These are phyloP conservation scores for Martes martes DNA, from an alignment of 2,113 vertebrate genomes.

Conservation along the genomic window DNA sequence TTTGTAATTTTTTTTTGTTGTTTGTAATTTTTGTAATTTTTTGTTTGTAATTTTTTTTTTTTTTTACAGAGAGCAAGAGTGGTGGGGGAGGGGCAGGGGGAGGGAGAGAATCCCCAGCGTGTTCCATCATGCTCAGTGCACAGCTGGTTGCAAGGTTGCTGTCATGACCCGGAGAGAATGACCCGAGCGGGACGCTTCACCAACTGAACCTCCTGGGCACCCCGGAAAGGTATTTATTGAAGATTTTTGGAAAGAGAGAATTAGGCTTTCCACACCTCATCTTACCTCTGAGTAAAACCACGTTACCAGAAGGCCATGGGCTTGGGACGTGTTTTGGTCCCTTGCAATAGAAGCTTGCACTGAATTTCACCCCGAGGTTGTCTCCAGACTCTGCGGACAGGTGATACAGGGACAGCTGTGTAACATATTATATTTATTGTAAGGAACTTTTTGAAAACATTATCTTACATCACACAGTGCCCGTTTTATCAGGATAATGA, in stretches of 20 bases:
- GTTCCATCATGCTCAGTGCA: neutral
- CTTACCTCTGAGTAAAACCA: neutral
- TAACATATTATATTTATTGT: neutral
- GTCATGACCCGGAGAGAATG: neutral
- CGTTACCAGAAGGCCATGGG: neutral
- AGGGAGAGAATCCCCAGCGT: neutral
- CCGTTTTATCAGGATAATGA: neutral
- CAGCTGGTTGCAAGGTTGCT: neutral
- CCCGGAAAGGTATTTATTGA: neutral
- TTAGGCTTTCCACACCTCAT: neutral
- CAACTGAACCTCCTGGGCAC: neutral
- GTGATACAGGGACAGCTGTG: fast-evolving
- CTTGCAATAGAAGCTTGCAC: neutral
- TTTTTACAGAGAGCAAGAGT: neutral
- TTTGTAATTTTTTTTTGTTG: too few relatives aligned
- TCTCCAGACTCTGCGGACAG: neutral
- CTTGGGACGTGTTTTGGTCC: neutral
- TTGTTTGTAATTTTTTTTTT: neutral
- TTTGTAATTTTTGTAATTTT: too few relatives aligned
- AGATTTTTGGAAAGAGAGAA: neutral
- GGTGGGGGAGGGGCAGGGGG: fast-evolving
- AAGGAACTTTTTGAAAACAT: neutral
- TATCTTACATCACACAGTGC: neutral
- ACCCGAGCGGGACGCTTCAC: neutral
- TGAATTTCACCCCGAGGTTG: neutral